Base-by-base conservation (phyloP, 1,140 invertebrate species). In the Acromyrmex charruanus region DNA sequence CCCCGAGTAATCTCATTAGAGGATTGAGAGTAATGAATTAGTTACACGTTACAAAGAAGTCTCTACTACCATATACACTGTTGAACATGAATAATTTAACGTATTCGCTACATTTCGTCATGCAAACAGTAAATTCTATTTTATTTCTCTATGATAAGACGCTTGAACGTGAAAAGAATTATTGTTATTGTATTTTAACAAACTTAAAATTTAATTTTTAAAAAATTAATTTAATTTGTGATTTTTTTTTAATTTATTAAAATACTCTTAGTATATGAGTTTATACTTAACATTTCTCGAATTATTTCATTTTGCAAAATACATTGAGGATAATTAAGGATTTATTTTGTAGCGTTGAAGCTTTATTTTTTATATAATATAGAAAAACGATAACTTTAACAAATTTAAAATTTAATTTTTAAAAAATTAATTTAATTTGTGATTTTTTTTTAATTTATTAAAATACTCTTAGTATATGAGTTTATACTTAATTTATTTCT, bases 1-100 rank as follows among this genome's bases (percentile, higher is more conserved):
- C 55, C 16, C 14, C 12, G 69, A 72, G 35, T 75, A 53, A 89
- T 77, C 74, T 86, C 74, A 87, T 90, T 79, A 86, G 49, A n/a
- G 35, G 18, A 87, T 88, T 68, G 86, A 69, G 79, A 82, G 39
- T 58, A 77, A 85, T 77, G 77, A 89, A 84, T 87, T 77, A 88
- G 58, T 84, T 84, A 81, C 39, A 58, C 49, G n/a, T 25, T 12
- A 21, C 14, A 18, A 66, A 85, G 31, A 49, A 66, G 51, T 77
- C 51, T 88, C 44, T 61, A 28, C 35, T 44, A 49, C 7, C 39
- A 49, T 66, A 69, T 74, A 74, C 49, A 66, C 21, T 79, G 55
- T 53, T 85, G 68, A 75, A 79, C 35, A 77, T 69, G 58, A 65
- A 87, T 87, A 68, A 85, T 87, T 87, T 68, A 68, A 85, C 9